Percentiles rank a stretch among this genome's conserved stretches.
Conservation (phyloP, 2,113 vertebrate species). For the Patagioenas fasciata region DNA sequence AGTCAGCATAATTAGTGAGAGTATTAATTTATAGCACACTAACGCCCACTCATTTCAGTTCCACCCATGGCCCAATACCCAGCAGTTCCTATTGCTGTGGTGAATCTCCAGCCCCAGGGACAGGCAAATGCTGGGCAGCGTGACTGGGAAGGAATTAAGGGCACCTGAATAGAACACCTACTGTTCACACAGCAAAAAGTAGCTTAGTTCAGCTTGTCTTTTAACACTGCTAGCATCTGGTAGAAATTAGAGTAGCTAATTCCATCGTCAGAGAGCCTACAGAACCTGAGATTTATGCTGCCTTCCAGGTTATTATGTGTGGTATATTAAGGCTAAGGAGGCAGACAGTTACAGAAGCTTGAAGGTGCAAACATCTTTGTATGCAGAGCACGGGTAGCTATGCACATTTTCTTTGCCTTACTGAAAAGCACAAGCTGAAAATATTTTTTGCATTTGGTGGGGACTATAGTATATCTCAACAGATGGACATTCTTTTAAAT, state of each 20-base stretch:
- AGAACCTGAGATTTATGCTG: neutral
- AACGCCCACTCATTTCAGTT: neutral
- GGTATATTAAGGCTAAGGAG: neutral
- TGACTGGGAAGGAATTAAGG: neutral
- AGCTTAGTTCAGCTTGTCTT: conserved; percentile 32
- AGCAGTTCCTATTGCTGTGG: neutral
- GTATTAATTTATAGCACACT: neutral
- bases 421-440: neutral
- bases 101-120: rapidly evolving
- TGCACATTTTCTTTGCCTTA: neutral
- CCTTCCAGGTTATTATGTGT: neutral
- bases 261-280: neutral
- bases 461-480: neutral
- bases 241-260: conserved; percentile 23
- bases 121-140: rapidly evolving
- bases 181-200: neutral
- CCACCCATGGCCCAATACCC: rapidly evolving
- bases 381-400: neutral
- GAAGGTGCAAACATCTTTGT: neutral
- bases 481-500: neutral
- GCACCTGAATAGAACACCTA: neutral
- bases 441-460: neutral
- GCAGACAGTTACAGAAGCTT: neutral
- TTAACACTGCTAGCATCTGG: neutral
- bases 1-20: neutral